Conservation (phyloP, 2,888 invertebrate species). For the Ferrisia virgata region DNA sequence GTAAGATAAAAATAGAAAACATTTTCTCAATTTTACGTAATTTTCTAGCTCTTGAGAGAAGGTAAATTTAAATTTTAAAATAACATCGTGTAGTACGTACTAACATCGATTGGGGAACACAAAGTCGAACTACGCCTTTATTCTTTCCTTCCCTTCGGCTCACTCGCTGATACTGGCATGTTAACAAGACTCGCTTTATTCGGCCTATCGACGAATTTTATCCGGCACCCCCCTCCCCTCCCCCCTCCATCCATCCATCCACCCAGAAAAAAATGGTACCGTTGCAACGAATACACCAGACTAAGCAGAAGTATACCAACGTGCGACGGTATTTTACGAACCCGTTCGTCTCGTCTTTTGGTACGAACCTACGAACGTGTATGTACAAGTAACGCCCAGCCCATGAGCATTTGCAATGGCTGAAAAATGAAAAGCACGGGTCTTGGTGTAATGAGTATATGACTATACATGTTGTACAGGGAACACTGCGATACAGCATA, state of each 20-base stretch:
- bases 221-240: too few species aligned
- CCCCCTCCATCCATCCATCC: too few species aligned
- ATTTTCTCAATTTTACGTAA: too few species aligned
- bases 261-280: too few species aligned
- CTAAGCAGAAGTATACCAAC: too few species aligned
- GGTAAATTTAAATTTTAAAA: not conserved
- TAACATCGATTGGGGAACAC: not conserved
- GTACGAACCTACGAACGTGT: not conserved
- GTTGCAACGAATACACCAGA: too few species aligned
- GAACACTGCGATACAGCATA: not conserved
- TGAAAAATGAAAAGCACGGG: constrained; percentile 29
- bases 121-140: not conserved
- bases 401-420: not conserved
- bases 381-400: constrained; percentile 19
- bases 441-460: constrained; percentile 10
- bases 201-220: not conserved
- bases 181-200: too few species aligned
- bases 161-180: too few species aligned
- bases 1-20: too few species aligned
- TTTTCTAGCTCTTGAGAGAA: too few species aligned
- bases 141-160: too few species aligned
- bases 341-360: not conserved
- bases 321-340: not conserved
- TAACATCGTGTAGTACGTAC: not conserved
- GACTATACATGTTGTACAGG: too few species aligned